Evolutionary conservation across 2,888 invertebrate genomes (phyloP), one percentile per base, ranked within the genome.

Genomic region (Perizoma affinitatum): DNA sequence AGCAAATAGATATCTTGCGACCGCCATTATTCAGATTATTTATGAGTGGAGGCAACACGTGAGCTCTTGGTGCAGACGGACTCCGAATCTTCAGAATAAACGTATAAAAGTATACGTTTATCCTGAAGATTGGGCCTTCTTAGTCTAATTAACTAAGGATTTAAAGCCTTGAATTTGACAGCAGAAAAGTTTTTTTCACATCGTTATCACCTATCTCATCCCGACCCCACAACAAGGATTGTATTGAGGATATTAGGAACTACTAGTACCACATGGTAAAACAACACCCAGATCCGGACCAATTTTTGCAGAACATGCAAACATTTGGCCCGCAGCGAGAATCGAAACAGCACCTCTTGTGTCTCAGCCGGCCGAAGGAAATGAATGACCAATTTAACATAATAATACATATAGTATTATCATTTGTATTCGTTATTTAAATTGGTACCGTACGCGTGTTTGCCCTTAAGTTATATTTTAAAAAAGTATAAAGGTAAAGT

Each of bases 1-100:
- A 40, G 42, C 57, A 73, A 73, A 75, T 77, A 72, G 74, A 63
- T 69, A 60, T 61, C 53, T 53, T 38, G 56, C 53, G 56, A 53
- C 73, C 68, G 63, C 64, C 45, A 36, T 72, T 62, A 57, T 73
- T 59, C 54, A 33, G 58, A 67, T 57, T 10, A 52, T 43, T 52
- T 43, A 51, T 22, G 43, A 52, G 52, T 48, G 52, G 41, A 49
- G 34, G 54, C 43, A 46, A 54, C 60, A 61, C 60, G 60, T 60
- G 60, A 60, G 22, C n/a, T 46, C 10, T 53, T 47, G 40, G 34
- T 48, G 36, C 53, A 58, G 34, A 46, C 10, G 38, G 10, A 50
- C 48, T 49, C 9, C 46, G n/a, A 53, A 42, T 43, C 38, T 58
- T 38, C 47, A 6, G n/a, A n/a, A n/a, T n/a, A n/a, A n/a, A n/a